Evolutionary conservation across 2,113 vertebrate species (phyloP).

Genomic region (Todiramphus chloris): DNA sequence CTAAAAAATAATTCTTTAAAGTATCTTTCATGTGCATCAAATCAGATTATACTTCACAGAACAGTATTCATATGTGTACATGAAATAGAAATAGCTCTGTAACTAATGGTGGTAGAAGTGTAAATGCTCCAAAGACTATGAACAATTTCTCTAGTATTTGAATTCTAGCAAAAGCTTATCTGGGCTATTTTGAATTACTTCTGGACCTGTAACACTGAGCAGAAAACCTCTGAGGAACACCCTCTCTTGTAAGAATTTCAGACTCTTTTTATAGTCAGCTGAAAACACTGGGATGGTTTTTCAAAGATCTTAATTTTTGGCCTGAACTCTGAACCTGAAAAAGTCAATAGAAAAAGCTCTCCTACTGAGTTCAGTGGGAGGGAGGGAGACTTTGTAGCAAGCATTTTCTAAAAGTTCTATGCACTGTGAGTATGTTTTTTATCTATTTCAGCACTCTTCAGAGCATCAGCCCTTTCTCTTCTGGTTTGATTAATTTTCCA

Average conservation of each 20-base stretch:
- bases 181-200: neutral
- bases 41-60: conserved; percentile 10
- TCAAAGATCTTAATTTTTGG: neutral
- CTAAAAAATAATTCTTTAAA: conserved; percentile 7
- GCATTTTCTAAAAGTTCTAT: neutral
- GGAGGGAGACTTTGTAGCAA: neutral
- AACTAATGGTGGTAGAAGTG: neutral
- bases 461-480: neutral
- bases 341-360: neutral
- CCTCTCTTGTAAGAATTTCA: neutral
- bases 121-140: neutral
- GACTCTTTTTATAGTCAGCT: neutral
- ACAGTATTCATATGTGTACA: neutral
- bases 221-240: neutral
- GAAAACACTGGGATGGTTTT: neutral
- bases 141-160: neutral
- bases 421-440: neutral
- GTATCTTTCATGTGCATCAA: conserved; percentile 6
- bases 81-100: neutral
- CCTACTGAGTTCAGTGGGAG: neutral
- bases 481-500: neutral
- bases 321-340: neutral
- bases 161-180: neutral
- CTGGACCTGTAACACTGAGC: neutral
- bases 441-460: neutral